Evolutionary conservation across 2,113 vertebrate species (phyloP), one percentile per base, ranked within the genome.

Genomic region (Pomatostomus ruficeps): DNA sequence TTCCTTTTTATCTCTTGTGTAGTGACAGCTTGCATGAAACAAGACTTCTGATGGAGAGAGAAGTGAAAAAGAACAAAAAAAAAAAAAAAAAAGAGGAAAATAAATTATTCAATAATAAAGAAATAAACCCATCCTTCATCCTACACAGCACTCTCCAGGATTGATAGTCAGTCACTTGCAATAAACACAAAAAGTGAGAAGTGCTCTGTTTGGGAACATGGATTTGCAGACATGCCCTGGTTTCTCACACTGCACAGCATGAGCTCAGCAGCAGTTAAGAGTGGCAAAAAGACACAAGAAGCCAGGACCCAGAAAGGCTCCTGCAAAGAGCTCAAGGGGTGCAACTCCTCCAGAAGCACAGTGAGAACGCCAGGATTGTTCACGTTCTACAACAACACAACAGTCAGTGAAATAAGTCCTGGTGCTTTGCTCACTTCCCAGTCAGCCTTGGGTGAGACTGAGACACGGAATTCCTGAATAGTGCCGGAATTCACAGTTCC

Each of bases 61-160:
- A 9, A 6, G 12, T 0, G 1, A 26, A 46, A 35, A 28, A 45
- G 20, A 22, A 55, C 1, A 42, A 31, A 68, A 46, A 20, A 10
- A n/a, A 31, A 21, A 31, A n/a, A n/a, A 38, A 46, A 20, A 10
- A n/a, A 31, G 23, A 31, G 3, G 33, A 55, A 61, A 65, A 79
- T 21, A 48, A 85, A 66, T 76, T 51, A 74, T 18, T 14, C 52
- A 46, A 12, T 15, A 33, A 33, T 35, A 35, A 67, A 72, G 17
- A 88, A 90, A 66, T 35, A 62, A 87, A 6, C 5, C 12, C 40
- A 35, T 87, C 54, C n/a, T 61, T 91, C n/a, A 65, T 16, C n/a
- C 40, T 68, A 45, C 40, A 68, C 16, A 45, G 38, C 20, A 38
- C 8, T 18, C 10, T 38, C 42, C 4, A 16, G 49, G 55, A 62